phyloP scores from a whole-genome alignment of 37 sponge, comb jelly and placozoan species.

The Mnemiopsis leidyi region DNA sequence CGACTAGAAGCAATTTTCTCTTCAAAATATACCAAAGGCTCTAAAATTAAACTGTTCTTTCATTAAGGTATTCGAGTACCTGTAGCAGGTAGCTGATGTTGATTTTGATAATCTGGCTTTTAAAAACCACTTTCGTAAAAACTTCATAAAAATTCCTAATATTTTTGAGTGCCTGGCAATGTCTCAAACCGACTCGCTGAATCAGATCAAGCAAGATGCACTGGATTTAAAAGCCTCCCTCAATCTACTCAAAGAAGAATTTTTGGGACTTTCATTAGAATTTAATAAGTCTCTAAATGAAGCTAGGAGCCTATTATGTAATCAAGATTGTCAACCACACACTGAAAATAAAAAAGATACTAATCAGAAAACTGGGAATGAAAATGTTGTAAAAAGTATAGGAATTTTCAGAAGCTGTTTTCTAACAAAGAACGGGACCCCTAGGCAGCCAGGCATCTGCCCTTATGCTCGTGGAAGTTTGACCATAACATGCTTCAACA shows the following conservation, averaged over 20 bases:
- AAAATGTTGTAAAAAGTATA: constrained; percentile 10
- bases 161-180: no score
- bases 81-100: no score
- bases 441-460: constrained; percentile 68
- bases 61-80: no score
- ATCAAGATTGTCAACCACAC: neutral
- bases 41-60: no score
- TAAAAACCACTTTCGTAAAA: no score
- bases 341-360: no score
- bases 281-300: neutral
- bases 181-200: neutral
- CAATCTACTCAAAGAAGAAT: neutral
- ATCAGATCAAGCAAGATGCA: neutral
- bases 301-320: neutral
- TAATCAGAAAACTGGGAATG: no score
- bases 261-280: neutral
- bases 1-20: no score
- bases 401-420: constrained; percentile 68
- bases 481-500: constrained; percentile 53
- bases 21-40: no score
- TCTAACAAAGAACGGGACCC: constrained; percentile 70
- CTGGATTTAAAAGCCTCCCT: neutral
- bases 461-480: constrained; percentile 64
- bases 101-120: no score
- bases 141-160: no score